Evolutionary conservation across 2,797 vertebrate genomes (phyloP).

Genomic region (Poecile montanus): DNA sequence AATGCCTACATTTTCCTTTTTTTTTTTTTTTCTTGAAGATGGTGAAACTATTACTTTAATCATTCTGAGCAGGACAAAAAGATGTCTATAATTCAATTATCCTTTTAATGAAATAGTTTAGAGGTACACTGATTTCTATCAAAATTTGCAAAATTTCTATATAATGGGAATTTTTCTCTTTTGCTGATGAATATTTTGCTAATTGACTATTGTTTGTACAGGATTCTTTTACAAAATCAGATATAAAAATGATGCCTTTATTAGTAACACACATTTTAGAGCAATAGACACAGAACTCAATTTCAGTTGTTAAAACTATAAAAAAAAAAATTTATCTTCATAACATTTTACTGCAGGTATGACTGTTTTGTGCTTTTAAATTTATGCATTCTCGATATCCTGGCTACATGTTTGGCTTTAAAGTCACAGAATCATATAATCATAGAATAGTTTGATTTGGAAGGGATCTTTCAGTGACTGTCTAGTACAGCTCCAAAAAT

Average conservation of each 20-base stretch:
- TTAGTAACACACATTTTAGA: neutral
- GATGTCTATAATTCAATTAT: neutral
- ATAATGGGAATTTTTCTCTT: neutral
- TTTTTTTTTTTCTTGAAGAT: neutral
- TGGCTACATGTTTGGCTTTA: neutral
- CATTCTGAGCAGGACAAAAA: neutral
- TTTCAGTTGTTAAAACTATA: neutral
- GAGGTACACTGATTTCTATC: neutral
- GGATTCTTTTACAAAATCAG: neutral
- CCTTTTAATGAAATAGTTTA: neutral
- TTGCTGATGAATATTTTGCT: neutral
- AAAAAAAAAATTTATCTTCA: neutral
- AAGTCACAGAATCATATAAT: neutral
- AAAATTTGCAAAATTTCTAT: neutral
- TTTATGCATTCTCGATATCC: neutral
- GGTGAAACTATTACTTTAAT: neutral
- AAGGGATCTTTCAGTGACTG: neutral
- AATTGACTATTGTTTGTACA: neutral
- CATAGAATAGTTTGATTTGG: neutral
- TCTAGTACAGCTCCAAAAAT: neutral
- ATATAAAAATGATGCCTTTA: neutral
- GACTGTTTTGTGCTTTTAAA: neutral
- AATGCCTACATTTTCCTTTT: neutral
- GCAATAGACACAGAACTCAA: neutral
- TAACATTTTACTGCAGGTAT: neutral